A percentile compares a stretch with the other conserved stretches of the same genome.
These are phyloP conservation scores for Leptothorax acervorum DNA, from an alignment of 2,888 invertebrate genomes.

Conservation along the genomic window DNA sequence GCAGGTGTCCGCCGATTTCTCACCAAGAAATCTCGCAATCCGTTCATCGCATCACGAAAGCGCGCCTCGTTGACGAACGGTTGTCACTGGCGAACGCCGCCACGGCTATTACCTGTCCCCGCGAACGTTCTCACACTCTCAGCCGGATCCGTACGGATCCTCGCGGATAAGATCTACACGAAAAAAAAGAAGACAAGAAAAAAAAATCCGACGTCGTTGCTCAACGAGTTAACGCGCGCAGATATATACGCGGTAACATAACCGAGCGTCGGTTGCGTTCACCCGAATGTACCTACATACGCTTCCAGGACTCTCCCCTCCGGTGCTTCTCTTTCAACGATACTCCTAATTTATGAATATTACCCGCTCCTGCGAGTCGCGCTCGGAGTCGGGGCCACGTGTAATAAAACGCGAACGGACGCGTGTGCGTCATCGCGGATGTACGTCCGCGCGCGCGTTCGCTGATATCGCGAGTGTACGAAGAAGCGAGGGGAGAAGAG, in stretches of 20 bases:
- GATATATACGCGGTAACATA: slow-evolving; percentile 56
- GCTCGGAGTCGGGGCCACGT: slow-evolving; percentile 74
- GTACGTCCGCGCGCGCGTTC: slow-evolving; percentile 49
- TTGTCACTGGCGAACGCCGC: slow-evolving; percentile 37
- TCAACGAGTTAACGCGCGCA: slow-evolving; percentile 79
- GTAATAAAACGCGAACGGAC: slow-evolving; percentile 79
- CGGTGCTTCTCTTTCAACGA: slow-evolving; percentile 74
- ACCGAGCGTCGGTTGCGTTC: slow-evolving; percentile 26
- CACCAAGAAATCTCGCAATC: slow-evolving; percentile 24
- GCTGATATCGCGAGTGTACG: slow-evolving; percentile 29
- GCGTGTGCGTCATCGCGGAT: slow-evolving; percentile 71
- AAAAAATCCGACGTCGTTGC: slow-evolving; percentile 78
- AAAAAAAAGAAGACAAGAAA: slow-evolving; percentile 47
- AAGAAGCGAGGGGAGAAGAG: slow-evolving; percentile 13
- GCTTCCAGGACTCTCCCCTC: slow-evolving; percentile 57
- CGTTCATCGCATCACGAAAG: slow-evolving; percentile 21
- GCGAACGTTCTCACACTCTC: slow-evolving; percentile 83
- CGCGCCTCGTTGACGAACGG: slow-evolving; percentile 43
- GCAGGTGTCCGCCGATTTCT: not conserved
- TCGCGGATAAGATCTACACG: slow-evolving; percentile 81
- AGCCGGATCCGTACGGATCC: slow-evolving; percentile 69
- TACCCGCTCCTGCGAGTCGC: slow-evolving; percentile 73
- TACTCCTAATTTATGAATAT: slow-evolving; percentile 82
- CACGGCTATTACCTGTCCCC: slow-evolving; percentile 37
- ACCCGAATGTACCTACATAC: slow-evolving; percentile 23